Percentiles rank a stretch among this genome's conserved stretches.
Conservation (phyloP, 2,888 invertebrate species). For the Macrophya alboannulata region DNA sequence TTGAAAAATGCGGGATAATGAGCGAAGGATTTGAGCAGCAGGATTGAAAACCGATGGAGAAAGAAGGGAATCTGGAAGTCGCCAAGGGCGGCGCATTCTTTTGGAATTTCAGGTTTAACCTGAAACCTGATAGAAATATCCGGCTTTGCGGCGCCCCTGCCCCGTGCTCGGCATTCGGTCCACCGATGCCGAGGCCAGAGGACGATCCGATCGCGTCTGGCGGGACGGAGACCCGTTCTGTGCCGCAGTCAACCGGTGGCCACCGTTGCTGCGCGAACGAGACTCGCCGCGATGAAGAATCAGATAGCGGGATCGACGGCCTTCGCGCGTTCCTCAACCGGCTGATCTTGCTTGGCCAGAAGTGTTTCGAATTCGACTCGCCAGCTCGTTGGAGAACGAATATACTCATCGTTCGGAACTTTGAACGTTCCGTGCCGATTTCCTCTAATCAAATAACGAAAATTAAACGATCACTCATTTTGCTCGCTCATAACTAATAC, state of each 20-base stretch:
- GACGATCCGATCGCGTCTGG: slow-evolving; percentile 48
- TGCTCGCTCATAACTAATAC: background rate
- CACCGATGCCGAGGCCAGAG: slow-evolving; percentile 48
- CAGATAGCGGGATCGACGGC: slow-evolving; percentile 53
- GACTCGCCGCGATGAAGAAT: slow-evolving; percentile 48
- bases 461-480: background rate
- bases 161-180: slow-evolving; percentile 39
- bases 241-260: slow-evolving; percentile 52
- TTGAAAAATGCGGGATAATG: background rate
- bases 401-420: background rate
- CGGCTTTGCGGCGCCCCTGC: slow-evolving; percentile 35
- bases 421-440: background rate
- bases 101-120: background rate
- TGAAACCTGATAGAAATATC: slow-evolving; percentile 35
- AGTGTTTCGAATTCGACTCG: background rate
- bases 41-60: background rate
- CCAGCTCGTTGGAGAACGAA: background rate
- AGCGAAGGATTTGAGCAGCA: background rate
- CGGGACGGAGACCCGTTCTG: slow-evolving; percentile 10
- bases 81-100: slow-evolving; percentile 35
- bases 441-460: background rate
- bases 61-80: slow-evolving; percentile 1
- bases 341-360: slow-evolving; percentile 18
- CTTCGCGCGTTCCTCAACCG: slow-evolving; percentile 49
- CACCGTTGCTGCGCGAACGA: slow-evolving; percentile 51